These are phyloP conservation scores for Chlamydotis undulata DNA, from an alignment of 2,113 vertebrate genomes.

Conservation along the genomic window DNA sequence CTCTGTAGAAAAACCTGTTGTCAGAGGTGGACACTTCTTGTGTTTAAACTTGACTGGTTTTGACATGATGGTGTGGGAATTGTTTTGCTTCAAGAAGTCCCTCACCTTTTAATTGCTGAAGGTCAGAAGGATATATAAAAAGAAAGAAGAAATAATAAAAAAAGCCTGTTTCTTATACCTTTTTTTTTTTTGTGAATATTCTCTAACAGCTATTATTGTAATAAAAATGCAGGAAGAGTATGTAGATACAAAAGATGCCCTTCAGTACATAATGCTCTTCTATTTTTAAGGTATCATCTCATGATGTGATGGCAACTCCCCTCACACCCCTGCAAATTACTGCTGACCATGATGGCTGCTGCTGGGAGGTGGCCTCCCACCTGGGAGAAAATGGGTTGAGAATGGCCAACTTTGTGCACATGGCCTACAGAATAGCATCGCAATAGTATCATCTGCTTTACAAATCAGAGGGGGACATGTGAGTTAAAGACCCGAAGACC, in stretches of 20 bases:
- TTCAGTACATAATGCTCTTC: background rate
- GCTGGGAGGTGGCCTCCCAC: background rate
- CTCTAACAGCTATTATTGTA: background rate
- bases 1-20: background rate
- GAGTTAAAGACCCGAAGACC: background rate
- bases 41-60: background rate
- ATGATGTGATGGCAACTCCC: background rate
- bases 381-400: background rate
- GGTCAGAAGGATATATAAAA: background rate
- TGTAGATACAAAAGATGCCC: background rate
- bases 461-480: background rate
- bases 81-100: background rate
- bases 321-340: background rate
- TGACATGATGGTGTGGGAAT: background rate
- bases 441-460: background rate
- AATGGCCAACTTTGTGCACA: background rate
- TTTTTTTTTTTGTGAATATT: background rate
- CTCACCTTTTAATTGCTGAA: background rate
- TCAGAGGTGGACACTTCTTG: background rate
- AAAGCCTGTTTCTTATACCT: background rate
- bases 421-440: background rate
- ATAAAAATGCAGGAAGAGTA: fast-evolving
- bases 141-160: background rate
- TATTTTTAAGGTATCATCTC: background rate
- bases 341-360: background rate